These are phyloP conservation scores for Lamellibrachia satsuma DNA, from an alignment of 2,888 invertebrate genomes.

Conservation along the genomic window DNA sequence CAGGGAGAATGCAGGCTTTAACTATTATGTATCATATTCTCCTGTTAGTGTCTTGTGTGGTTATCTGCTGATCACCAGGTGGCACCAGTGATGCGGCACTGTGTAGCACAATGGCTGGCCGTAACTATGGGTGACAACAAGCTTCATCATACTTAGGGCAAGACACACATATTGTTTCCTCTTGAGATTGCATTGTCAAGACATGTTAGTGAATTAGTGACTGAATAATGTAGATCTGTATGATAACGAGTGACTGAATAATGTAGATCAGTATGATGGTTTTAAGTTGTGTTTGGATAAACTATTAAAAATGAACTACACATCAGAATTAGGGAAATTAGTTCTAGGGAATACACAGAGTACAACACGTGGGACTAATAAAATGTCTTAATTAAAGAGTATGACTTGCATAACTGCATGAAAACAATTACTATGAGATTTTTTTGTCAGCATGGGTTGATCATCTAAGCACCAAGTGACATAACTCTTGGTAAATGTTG, in stretches of 20 bases:
- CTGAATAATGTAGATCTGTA: background rate
- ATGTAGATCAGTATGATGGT: background rate
- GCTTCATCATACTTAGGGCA: background rate
- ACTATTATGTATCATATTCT: background rate
- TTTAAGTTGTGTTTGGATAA: background rate
- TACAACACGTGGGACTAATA: background rate
- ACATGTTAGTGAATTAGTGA: background rate
- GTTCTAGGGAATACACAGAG: background rate
- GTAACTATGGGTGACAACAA: background rate
- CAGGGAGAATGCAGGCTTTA: background rate
- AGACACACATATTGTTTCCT: background rate
- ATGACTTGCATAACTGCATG: too few species aligned
- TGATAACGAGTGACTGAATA: background rate
- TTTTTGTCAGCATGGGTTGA: too few species aligned
- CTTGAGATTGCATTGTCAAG: background rate
- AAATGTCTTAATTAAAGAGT: too few species aligned
- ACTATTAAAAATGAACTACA: background rate
- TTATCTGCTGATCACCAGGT: background rate
- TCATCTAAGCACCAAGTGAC: too few species aligned
- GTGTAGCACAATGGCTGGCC: background rate
- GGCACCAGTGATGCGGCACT: background rate
- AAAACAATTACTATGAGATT: too few species aligned
- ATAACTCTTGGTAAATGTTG: too few species aligned
- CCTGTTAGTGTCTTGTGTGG: background rate
- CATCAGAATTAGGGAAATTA: background rate